These are phyloP conservation scores for Pandemis cinnamomeana DNA, from an alignment of 2,888 invertebrate species.

Conservation along the genomic window DNA sequence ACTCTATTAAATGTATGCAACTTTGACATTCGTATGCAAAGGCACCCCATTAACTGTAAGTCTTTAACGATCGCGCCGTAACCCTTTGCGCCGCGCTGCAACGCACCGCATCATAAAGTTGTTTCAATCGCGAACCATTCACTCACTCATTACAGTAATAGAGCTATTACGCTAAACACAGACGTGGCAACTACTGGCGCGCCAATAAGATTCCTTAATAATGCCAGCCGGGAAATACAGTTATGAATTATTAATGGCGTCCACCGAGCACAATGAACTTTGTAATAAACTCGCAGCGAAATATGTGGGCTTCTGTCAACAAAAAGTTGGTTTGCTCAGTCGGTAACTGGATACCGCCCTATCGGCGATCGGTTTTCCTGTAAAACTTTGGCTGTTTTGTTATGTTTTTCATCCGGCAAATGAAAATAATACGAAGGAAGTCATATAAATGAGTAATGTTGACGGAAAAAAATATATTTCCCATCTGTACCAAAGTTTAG, in stretches of 20 bases:
- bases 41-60: neutral
- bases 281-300: conserved; percentile 32
- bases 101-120: conserved; percentile 51
- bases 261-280: conserved; percentile 38
- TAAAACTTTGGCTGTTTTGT: conserved; percentile 25
- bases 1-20: neutral
- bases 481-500: neutral
- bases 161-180: conserved; percentile 70
- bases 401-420: conserved; percentile 21
- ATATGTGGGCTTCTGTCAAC: conserved; percentile 34
- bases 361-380: conserved; percentile 29
- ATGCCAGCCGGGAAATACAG: conserved; percentile 54
- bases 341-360: conserved; percentile 23
- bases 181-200: conserved; percentile 52
- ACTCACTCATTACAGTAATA: conserved; percentile 67
- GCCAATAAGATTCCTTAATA: conserved; percentile 64
- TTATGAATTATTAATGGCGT: conserved; percentile 60
- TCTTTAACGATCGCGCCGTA: conserved; percentile 2
- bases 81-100: conserved; percentile 7
- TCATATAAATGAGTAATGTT: conserved; percentile 32
- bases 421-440: conserved; percentile 33
- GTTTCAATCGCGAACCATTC: conserved; percentile 56
- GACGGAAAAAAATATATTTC: conserved; percentile 12
- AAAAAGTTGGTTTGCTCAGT: conserved; percentile 24
- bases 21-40: neutral